Evolutionary conservation across 2,888 invertebrate species (phyloP).

Genomic region (Mythimna ferrago): DNA sequence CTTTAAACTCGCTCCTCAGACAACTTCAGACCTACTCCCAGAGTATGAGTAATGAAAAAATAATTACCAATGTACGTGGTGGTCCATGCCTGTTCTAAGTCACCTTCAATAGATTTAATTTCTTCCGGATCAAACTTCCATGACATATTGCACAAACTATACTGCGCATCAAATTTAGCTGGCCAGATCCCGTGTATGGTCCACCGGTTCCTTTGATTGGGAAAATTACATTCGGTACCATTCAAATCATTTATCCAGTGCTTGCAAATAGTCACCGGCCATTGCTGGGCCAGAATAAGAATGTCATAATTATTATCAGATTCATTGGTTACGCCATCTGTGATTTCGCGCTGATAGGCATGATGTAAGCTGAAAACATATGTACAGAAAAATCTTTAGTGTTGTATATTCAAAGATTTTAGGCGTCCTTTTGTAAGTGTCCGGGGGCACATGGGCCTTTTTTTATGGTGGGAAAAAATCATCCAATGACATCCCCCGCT

Average conservation of each 20-base stretch:
- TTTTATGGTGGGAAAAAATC: too few species aligned
- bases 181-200: slow-evolving; percentile 44
- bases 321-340: too few species aligned
- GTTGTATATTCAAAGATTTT: too few species aligned
- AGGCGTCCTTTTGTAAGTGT: too few species aligned
- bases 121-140: slow-evolving; percentile 23
- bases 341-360: neutral
- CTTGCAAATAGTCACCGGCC: slow-evolving; percentile 28
- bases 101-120: slow-evolving; percentile 14
- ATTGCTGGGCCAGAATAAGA: slow-evolving; percentile 21
- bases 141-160: slow-evolving; percentile 7
- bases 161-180: rapidly evolving
- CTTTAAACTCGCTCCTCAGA: too few species aligned
- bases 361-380: slow-evolving; percentile 11
- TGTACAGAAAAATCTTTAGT: neutral
- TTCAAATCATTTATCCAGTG: slow-evolving; percentile 1
- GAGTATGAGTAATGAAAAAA: too few species aligned
- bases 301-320: neutral
- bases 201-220: slow-evolving; percentile 20
- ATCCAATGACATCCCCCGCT: too few species aligned
- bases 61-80: neutral
- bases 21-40: too few species aligned
- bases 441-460: too few species aligned
- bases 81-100: slow-evolving; percentile 25
- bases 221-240: slow-evolving; percentile 10